A percentile compares a stretch with the other conserved stretches of the same genome.
Evolutionary conservation across 2,888 invertebrate species (phyloP).

Genomic region (Polymixis lichenea): DNA sequence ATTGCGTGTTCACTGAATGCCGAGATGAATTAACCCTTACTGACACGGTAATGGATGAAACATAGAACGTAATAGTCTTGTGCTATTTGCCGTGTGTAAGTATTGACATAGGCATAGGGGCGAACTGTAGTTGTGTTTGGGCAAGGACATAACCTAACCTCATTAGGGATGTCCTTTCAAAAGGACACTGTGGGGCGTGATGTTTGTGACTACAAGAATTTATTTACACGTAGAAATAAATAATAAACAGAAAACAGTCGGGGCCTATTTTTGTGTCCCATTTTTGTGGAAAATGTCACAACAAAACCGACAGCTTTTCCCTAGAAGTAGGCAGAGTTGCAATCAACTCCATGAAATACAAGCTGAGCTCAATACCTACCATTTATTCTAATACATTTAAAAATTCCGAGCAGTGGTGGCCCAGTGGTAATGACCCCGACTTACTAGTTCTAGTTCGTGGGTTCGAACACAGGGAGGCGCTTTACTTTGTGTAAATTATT

Average conservation of each 20-base stretch:
- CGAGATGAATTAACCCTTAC: constrained; percentile 30
- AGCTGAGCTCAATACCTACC: not conserved
- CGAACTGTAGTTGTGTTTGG: constrained; percentile 27
- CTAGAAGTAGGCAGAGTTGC: not conserved
- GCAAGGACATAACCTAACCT: constrained; percentile 8
- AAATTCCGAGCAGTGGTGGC: no score
- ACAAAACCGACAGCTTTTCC: not conserved
- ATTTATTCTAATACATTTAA: no score
- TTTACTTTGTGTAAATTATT: no score
- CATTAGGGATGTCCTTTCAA: constrained; percentile 22
- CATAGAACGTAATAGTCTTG: constrained; percentile 14
- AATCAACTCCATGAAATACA: not conserved
- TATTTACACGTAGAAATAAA: not conserved
- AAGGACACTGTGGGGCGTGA: not conserved
- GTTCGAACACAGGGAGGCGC: no score
- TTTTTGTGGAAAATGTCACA: not conserved
- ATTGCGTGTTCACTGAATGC: constrained; percentile 34
- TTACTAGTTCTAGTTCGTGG: no score
- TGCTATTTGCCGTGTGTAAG: constrained; percentile 19
- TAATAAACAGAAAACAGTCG: not conserved
- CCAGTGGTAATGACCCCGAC: no score
- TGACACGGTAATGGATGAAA: constrained; percentile 23
- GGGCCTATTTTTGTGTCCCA: not conserved
- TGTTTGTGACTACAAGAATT: not conserved
- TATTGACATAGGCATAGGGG: constrained; percentile 37